Base-by-base conservation (phyloP, 2,113 vertebrate species). In the Salvator merianae region DNA sequence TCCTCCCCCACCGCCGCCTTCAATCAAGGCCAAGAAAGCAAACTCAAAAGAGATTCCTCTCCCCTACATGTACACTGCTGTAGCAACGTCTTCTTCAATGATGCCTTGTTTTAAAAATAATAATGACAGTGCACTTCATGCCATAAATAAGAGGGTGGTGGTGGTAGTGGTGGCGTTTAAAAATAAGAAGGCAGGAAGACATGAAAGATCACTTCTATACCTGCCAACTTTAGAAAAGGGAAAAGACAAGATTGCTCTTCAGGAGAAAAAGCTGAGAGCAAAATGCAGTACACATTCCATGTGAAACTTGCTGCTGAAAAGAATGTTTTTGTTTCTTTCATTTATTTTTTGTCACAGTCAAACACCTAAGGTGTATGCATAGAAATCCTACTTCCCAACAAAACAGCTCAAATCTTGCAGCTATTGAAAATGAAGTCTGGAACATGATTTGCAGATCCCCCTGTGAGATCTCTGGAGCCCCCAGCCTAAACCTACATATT, bases 21-120 rank as follows among this genome's bases (percentile, higher is more conserved):
- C 91, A 93, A 93, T 92, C 90, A 87, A 91, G 91, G 92, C 88
- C 91, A 91, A 93, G 93, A 92, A 94, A 94, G 93, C 88, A 88
- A 92, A 91, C 93, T 94, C 92, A 94, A 94, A 94, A 89, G 84
- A 47, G 90, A 92, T 93, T 93, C 93, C 92, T 93, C 89, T 92
- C 0, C 0, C 89, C 91, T 77, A 30, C 91, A 91, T 89, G 86
- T 85, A 86, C 84, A 92, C 88, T 94, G 89, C 94, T 94, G 87
- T 92, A 93, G 93, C 93, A 94, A 93, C 92, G 66, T n/a, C 71
- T 47, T 16, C 47, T 71, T 55, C 32, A 47, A 36, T 87, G 79
- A 91, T 92, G 84, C 73, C 7, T 47, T 81, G 53, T 78, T 76
- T 85, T 63, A 38, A 78, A 81, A 81, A 85, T 77, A 90, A 88